These are phyloP conservation scores for Chelonoidis abingdonii DNA, from an alignment of 2,113 vertebrate genomes.

Conservation along the genomic window DNA sequence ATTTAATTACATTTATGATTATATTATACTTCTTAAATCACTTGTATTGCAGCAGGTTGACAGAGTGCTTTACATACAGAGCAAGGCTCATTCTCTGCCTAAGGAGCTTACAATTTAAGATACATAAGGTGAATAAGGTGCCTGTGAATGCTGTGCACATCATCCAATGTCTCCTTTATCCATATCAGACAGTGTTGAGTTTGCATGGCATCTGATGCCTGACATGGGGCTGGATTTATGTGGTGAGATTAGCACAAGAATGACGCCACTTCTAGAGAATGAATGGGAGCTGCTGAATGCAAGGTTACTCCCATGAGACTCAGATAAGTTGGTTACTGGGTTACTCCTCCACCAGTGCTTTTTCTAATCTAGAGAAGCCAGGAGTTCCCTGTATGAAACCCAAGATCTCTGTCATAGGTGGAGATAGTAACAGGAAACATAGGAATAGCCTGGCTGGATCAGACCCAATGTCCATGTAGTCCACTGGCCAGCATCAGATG, in stretches of 20 bases:
- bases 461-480: background rate
- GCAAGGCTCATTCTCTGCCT: background rate
- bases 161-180: background rate
- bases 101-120: background rate
- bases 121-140: background rate
- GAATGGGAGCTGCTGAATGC: background rate
- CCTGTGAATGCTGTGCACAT: background rate
- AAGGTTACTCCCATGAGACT: fast-evolving
- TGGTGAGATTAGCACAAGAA: background rate
- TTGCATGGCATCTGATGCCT: background rate
- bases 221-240: background rate
- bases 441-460: background rate
- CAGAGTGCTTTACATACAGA: fast-evolving
- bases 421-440: background rate
- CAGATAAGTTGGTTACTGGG: fast-evolving
- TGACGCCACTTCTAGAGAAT: fast-evolving
- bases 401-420: background rate
- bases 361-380: background rate
- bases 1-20: background rate
- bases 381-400: fast-evolving
- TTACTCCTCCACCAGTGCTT: background rate
- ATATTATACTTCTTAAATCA: background rate
- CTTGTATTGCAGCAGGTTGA: fast-evolving
- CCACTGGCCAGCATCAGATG: background rate
- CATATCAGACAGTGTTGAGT: fast-evolving